Evolutionary conservation across 2,797 vertebrate genomes (phyloP), one percentile per base, ranked within the genome.

Genomic region (Lindbergichthys nudifrons): DNA sequence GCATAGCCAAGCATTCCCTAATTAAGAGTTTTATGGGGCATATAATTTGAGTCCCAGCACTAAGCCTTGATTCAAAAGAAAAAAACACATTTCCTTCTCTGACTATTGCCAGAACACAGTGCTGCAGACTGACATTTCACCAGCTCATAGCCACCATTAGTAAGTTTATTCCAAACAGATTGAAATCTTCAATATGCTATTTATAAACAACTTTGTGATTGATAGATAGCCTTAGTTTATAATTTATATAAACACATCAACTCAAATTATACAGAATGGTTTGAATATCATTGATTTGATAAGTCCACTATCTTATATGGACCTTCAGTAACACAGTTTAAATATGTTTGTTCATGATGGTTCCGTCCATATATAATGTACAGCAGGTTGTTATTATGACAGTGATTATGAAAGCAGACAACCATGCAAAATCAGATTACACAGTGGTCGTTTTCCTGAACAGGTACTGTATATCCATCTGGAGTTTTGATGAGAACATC

Each of bases 11-110:
- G 87, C 82, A 70, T 88, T 68, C 73, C 64, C 82, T 93, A 93
- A 95, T 95, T 95, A 93, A 75, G 77, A 85, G 86, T 90, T 95
- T 94, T 95, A 94, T 94, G 93, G 89, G 86, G 90, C 93, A 89
- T 92, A 92, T 94, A 87, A 95, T 94, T 91, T 92, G 90, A 93
- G 90, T 92, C 87, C 83, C 84, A 84, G 83, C 83, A 72, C 67
- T 81, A 53, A 90, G 93, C 87, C 86, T 91, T 87, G 81, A 90
- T 85, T 90, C 81, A 90, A 91, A 94, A 88, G 82, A 85, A 89
- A 89, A 89, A 89, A 89, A 89, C 75, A 85, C 56, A 51, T 77
- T 43, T 85, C 58, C 59, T 65, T 36, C 48, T 66, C 69, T 67
- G 71, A 58, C 73, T 81, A 48, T 80, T 67, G 76, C 16, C 65